These are phyloP conservation scores for Eristalinus sepulchralis DNA, from an alignment of 2,888 invertebrate species.

Conservation along the genomic window DNA sequence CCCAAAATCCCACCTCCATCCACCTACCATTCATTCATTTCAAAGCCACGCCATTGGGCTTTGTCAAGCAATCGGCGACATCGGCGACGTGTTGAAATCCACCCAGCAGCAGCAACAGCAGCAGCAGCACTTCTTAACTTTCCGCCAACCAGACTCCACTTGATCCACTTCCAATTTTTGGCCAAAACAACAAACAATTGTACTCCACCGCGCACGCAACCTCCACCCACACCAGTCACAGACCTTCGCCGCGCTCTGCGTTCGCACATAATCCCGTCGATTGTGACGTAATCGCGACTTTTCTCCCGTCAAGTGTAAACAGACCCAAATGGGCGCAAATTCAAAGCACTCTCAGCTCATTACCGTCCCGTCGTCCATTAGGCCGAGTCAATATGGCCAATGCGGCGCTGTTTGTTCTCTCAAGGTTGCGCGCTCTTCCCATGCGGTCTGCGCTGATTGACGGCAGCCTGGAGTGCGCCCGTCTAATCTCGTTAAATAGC, in stretches of 20 bases:
- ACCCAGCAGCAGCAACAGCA: not conserved
- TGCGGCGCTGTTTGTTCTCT: not conserved
- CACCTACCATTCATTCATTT: not conserved
- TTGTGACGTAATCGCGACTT: not conserved
- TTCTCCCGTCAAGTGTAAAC: constrained; percentile 18
- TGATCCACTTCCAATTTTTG: not conserved
- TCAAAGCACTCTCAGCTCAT: constrained; percentile 37
- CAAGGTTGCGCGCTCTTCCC: not conserved
- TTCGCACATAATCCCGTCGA: not conserved
- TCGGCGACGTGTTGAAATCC: not conserved
- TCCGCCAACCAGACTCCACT: not conserved
- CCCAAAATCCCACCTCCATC: not conserved
- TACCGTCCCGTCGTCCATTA: constrained; percentile 32
- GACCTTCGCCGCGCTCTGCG: not conserved
- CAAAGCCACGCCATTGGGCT: not conserved
- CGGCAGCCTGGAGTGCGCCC: not conserved
- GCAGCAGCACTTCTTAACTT: not conserved
- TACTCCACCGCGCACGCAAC: not conserved
- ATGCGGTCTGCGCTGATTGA: not conserved
- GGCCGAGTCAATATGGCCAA: constrained; percentile 28
- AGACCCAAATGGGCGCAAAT: constrained; percentile 21
- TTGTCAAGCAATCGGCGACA: not conserved
- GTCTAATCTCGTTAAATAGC: not conserved
- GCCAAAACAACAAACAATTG: not conserved
- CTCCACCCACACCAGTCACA: not conserved